Evolutionary conservation across 2,888 invertebrate genomes (phyloP), one percentile per base, ranked within the genome.

Genomic region (Drosophila pegasa): DNA sequence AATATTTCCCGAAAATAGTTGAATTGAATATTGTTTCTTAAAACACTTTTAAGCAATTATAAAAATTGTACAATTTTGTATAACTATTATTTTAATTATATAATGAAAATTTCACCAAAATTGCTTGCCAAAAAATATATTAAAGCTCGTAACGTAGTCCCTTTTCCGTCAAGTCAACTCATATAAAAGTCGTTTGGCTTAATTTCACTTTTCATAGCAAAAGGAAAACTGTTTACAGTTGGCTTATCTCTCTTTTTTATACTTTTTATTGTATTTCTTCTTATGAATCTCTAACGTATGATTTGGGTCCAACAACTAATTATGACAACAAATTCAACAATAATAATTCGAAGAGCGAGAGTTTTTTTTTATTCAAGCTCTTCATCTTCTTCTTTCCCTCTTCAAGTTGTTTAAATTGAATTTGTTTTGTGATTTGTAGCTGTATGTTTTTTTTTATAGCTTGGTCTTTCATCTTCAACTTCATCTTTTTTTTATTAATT

Each of bases 161-260:
- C 69, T 75, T 78, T 70, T 72, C 54, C 54, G 45, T 29, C 25
- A 64, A 68, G 70, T 67, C 66, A 66, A 33, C n/a, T n/a, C 69
- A 84, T 71, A 59, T 55, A 47, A 61, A 35, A 58, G 48, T 37
- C 60, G 29, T 37, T 16, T n/a, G 7, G 54, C 25, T 52, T 82
- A 73, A 81, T 84, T 84, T 84, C 84, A 84, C 84, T 84, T 84
- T 84, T 63, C 85, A 64, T 72, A 63, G 58, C 85, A 77, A 81
- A 84, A 73, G 79, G 77, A 87, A 84, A 87, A 78, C 70, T 61
- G 59, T 72, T 78, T 66, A 65, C 43, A 29, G 59, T 75, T 70
- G 47, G 38, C 8, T 43, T 45, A 29, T 45, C 27, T 45, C n/a
- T 27, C 20, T 33, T 20, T 48, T 14, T 31, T 31, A 2, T 7